Evolutionary conservation across 2,113 vertebrate species (phyloP), one percentile per base, ranked within the genome.

Genomic region (Aplodontia rufa): DNA sequence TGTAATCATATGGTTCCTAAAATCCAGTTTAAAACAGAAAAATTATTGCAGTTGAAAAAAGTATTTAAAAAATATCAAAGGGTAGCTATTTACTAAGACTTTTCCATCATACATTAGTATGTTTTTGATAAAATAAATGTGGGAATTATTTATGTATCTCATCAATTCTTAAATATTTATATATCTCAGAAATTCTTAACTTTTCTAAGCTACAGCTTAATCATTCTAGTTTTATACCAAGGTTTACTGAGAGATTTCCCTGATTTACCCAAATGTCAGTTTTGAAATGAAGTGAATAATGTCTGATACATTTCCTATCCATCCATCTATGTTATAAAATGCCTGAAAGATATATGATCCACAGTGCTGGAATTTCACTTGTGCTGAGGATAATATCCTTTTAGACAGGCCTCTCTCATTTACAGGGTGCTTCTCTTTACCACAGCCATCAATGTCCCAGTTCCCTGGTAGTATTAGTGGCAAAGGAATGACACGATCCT

Each of bases 221-320:
- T 86, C 60, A 69, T 85, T 90, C n/a, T 60, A 35, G 3, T 81
- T 47, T 84, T 90, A 74, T 64, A 19, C 32, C 26, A 95, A 40
- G 10, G 64, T 60, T 86, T 89, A 55, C 13, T 68, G 68, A 91
- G n/a, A 53, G 51, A 83, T 53, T 16, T 83, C n/a, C 11, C 49
- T 93, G 82, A 86, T 17, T 92, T 85, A 92, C 17, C 5, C 42
- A 95, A 92, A 90, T 86, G 16, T 71, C 37, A 94, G 26, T 72
- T 87, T 92, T 94, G 47, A 97, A 96, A 86, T 76, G 62, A 94
- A 49, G 45, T 92, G 84, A 91, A 58, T 35, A 74, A 74, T 75
- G 76, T 49, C 51, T 42, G 79, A 47, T 45, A 28, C 32, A 47
- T 76, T 87, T 75, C 32, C 87, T 76, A 62, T 69, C 32, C 17